These are phyloP conservation scores for Ostrea edulis DNA, from an alignment of 1,140 invertebrate genomes.

Conservation along the genomic window DNA sequence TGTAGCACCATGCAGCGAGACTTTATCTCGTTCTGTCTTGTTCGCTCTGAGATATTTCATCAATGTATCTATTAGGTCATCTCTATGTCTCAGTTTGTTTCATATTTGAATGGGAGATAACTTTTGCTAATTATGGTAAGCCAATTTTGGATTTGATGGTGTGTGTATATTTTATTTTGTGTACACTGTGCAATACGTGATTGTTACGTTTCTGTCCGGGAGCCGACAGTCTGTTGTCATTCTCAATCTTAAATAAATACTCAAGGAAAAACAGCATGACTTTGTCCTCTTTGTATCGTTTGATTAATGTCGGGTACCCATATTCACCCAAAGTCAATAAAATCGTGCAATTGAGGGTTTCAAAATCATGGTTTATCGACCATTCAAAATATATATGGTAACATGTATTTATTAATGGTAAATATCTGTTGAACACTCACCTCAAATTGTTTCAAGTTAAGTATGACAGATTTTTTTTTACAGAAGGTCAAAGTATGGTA, in stretches of 20 bases:
- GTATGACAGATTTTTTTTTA: too few species aligned
- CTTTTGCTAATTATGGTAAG: background rate
- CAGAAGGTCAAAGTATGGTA: too few species aligned
- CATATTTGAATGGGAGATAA: background rate
- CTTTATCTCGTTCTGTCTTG: too few species aligned
- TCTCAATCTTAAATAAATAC: slow-evolving; percentile 35
- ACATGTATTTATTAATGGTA: too few species aligned
- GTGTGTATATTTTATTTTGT: background rate
- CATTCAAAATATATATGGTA: too few species aligned
- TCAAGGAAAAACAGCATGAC: background rate
- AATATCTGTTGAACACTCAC: too few species aligned
- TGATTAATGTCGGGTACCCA: background rate
- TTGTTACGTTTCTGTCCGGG: slow-evolving; percentile 12
- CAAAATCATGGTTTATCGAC: too few species aligned
- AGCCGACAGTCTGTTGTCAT: slow-evolving; percentile 26
- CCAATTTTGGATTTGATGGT: background rate
- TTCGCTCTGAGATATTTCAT: too few species aligned
- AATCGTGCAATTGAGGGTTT: too few species aligned
- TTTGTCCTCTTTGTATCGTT: background rate
- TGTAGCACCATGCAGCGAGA: too few species aligned
- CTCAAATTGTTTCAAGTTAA: too few species aligned
- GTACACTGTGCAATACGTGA: slow-evolving; percentile 23
- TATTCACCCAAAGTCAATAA: too few species aligned
- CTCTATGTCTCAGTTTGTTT: background rate
- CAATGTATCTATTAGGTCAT: background rate